Base-by-base conservation (phyloP, 92 coral and sea anemone species). In the Pocillopora grandis region DNA sequence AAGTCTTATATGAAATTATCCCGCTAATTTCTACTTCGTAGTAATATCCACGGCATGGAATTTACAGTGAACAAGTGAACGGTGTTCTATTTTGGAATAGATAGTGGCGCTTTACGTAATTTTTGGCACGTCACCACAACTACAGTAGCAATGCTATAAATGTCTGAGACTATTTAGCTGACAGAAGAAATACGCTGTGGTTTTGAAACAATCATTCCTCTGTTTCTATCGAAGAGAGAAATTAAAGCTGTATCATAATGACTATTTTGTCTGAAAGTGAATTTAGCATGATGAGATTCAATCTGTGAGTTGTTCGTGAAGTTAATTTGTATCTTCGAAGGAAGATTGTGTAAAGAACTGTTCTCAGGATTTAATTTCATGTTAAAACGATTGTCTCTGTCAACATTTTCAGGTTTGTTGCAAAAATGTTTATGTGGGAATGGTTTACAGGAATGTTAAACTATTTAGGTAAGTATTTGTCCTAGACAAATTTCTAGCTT, bases 401-500 rank as follows among this genome's bases (percentile, higher is more conserved):
- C 67, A 37, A 49, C 75, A 35, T 36, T 77, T 70, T 21, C 86
- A 94, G 95, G 84, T 89, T 90, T 85, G 64, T 80, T 62, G 83
- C 82, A 84, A 95, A 88, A 81, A 96, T 96, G 98, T 96, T 94
- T 88, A 76, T 96, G 80, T 96, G 94, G 96, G 98, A 94, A 84
- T 96, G 95, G 93, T 82, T 96, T 71, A 85, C 98, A 78, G 93
- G 95, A 80, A 88, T 86, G 58, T 79, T 96, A 19, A 92, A 91
- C 55, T 92, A 92, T 83, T 88, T 96, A 85, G 98, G 98, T 96
- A 71, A 87, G 98, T 84, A 27, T 66, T 7, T 42, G 8, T 42
- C 52, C 8, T 3, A 42, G 52, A 42, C 5, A 42, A 42, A 42
- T 42, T 3, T 42, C 52, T 7, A 1, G 52, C 52, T 42, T 27